Evolutionary conservation across 2,797 vertebrate genomes (phyloP).

Genomic region (Enteromius anoplus): DNA sequence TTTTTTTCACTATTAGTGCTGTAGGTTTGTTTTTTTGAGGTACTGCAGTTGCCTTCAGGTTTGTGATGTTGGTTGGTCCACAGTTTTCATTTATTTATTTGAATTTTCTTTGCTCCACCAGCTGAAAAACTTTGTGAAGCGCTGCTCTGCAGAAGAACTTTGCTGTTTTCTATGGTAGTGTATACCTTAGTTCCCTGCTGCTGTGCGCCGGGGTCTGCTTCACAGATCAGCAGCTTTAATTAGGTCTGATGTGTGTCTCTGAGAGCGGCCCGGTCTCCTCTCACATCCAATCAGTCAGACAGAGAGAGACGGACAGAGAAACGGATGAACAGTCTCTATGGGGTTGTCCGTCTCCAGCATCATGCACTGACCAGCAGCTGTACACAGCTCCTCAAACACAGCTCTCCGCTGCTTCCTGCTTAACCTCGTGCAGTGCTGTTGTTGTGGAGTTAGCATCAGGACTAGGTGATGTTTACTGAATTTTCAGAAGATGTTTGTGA

Average conservation of each 20-base stretch:
- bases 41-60: background rate
- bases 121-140: background rate
- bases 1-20: background rate
- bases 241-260: slow-evolving; percentile 69
- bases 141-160: background rate
- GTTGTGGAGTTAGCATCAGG: too few relatives aligned
- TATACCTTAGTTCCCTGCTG: slow-evolving; percentile 29
- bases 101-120: background rate
- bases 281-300: slow-evolving; percentile 60
- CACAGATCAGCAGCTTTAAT: slow-evolving; percentile 76
- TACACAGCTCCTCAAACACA: background rate
- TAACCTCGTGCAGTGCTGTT: background rate
- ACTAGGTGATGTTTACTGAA: background rate
- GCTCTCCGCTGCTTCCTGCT: background rate
- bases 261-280: slow-evolving; percentile 53
- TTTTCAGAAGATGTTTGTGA: background rate
- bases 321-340: slow-evolving; percentile 29
- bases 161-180: slow-evolving; percentile 1
- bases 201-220: slow-evolving; percentile 65
- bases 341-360: slow-evolving; percentile 30
- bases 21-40: background rate
- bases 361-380: slow-evolving; percentile 4
- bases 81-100: background rate
- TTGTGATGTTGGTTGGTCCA: background rate
- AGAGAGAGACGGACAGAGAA: slow-evolving; percentile 36